Conservation (phyloP, 92 coral and sea anemone species). For the Plumapathes pennacea region DNA sequence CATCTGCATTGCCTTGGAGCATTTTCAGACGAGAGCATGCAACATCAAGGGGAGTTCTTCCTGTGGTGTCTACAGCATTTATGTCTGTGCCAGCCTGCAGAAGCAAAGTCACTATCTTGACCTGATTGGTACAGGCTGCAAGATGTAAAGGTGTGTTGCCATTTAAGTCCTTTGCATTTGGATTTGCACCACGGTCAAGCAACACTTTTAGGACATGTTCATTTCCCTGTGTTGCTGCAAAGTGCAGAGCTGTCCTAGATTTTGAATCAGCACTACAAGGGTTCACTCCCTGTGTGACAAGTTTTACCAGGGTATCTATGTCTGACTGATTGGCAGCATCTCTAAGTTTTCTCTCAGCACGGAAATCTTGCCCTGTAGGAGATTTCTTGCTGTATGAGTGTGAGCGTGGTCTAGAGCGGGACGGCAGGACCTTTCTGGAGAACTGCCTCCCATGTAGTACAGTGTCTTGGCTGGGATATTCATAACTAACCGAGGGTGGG, state of each 20-base stretch:
- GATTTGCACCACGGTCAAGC: conserved; percentile 86
- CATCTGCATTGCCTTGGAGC: conserved; percentile 57
- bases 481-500: too few relatives aligned
- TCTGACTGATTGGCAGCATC: conserved; percentile 77
- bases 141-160: conserved; percentile 97
- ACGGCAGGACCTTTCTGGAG: conserved; percentile 68
- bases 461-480: conserved; percentile 1
- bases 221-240: conserved; percentile 92
- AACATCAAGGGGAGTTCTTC: conserved; percentile 89
- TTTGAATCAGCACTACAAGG: conserved; percentile 86
- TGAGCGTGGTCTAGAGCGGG: conserved; percentile 61
- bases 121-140: conserved; percentile 92
- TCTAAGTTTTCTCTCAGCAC: conserved; percentile 78
- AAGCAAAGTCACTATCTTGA: conserved; percentile 83
- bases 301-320: conserved; percentile 54
- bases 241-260: conserved; percentile 91
- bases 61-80: conserved; percentile 81
- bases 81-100: conserved; percentile 80
- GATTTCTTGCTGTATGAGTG: conserved; percentile 58
- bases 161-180: conserved; percentile 90
- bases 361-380: conserved; percentile 48
- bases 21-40: conserved; percentile 80
- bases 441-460: conserved; percentile 49
- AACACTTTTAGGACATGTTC: conserved; percentile 57
- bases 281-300: conserved; percentile 76